phyloP scores from a whole-genome alignment of 1,140 invertebrate species.

The Drosophila tristis region DNA sequence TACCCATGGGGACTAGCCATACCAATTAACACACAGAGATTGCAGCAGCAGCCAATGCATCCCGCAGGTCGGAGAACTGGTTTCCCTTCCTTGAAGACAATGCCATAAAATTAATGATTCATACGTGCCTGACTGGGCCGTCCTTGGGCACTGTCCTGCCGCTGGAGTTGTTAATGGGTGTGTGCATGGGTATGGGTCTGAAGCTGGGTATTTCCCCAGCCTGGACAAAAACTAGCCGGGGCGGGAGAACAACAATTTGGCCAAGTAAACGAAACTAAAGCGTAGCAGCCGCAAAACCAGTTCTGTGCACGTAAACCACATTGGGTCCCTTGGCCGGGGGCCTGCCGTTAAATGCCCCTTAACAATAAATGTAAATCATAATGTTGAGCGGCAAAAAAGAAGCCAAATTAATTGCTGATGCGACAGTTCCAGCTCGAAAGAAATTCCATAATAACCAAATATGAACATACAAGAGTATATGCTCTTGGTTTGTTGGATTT shows the following conservation, averaged over 20 bases:
- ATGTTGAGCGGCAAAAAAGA: slow-evolving; percentile 22
- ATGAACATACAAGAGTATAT: slow-evolving; percentile 3
- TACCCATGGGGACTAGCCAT: no score
- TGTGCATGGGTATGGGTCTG: slow-evolving; percentile 16
- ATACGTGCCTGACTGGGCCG: slow-evolving; percentile 29
- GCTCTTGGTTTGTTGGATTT: slow-evolving; percentile 10
- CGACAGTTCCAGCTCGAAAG: slow-evolving; percentile 17
- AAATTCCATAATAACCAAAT: neutral
- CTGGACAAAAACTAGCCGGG: slow-evolving; percentile 11
- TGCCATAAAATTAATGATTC: slow-evolving; percentile 48
- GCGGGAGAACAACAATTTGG: slow-evolving; percentile 36
- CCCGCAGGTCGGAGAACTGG: slow-evolving; percentile 13
- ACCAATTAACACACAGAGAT: no score
- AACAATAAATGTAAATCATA: slow-evolving; percentile 52
- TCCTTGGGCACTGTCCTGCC: slow-evolving; percentile 49
- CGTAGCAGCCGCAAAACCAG: slow-evolving; percentile 38
- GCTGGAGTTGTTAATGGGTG: slow-evolving; percentile 3
- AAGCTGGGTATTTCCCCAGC: slow-evolving; percentile 36
- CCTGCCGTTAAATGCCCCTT: slow-evolving; percentile 12
- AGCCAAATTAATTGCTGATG: slow-evolving; percentile 34
- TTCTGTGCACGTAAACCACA: slow-evolving; percentile 37
- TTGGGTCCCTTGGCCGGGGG: slow-evolving; percentile 7
- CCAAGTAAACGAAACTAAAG: slow-evolving; percentile 26
- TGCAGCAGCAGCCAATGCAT: no score
- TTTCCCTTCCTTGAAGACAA: slow-evolving; percentile 12